Evolutionary conservation across 2,113 vertebrate genomes (phyloP).

Genomic region (Equus quagga): DNA sequence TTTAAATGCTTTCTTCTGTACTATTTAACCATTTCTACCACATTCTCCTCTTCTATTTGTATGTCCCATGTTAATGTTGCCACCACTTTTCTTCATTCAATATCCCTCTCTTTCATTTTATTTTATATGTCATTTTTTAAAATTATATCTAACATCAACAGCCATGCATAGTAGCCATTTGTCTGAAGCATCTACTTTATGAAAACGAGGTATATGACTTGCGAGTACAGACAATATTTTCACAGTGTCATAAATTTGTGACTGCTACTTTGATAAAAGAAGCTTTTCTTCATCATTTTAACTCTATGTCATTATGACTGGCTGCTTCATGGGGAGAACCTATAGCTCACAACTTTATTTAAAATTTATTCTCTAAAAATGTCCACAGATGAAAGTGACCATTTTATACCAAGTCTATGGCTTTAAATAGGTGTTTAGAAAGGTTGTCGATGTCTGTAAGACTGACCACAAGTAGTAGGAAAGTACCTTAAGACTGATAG

Average conservation of each 20-base stretch:
- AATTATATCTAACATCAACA: neutral
- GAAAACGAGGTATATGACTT: neutral
- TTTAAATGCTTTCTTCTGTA: neutral
- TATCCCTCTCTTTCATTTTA: neutral
- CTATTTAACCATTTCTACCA: neutral
- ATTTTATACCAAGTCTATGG: neutral
- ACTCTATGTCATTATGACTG: neutral
- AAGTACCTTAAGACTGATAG: neutral
- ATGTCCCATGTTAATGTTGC: neutral
- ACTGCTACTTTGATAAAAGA: neutral
- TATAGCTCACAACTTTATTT: neutral
- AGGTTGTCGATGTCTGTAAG: neutral
- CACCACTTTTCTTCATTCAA: neutral
- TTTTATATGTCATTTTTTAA: neutral
- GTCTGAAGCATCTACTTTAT: neutral
- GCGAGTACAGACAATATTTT: neutral
- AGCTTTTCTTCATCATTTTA: neutral
- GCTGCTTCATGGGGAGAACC: neutral
- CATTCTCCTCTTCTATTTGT: neutral
- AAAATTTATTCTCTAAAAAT: neutral
- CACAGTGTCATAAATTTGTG: neutral
- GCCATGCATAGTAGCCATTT: accelerated
- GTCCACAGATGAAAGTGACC: neutral
- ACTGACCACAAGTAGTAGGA: accelerated
- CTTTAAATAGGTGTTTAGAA: neutral